A percentile compares a stretch with the other conserved stretches of the same genome.
Conservation (phyloP, 1,140 invertebrate genomes). For the Magallana gigas region DNA sequence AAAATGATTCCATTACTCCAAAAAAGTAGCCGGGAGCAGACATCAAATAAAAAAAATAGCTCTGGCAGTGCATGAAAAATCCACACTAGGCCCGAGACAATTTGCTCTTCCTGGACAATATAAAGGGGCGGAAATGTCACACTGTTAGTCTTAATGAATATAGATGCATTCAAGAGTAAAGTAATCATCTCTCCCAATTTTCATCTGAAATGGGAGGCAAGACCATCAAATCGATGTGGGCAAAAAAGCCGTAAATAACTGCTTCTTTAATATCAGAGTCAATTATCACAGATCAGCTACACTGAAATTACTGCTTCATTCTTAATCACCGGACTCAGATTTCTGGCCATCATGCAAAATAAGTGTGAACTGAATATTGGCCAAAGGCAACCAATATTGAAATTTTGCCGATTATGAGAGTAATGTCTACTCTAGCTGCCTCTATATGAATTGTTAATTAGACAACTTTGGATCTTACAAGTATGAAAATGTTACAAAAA, state of each 20-base stretch:
- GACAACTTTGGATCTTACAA: too few species aligned
- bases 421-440: too few species aligned
- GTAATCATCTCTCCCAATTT: slow-evolving; percentile 3
- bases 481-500: too few species aligned
- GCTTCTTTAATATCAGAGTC: slow-evolving; percentile 14
- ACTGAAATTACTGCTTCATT: neutral
- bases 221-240: neutral
- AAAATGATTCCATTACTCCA: neutral
- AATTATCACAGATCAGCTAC: neutral
- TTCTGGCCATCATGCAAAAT: too few species aligned
- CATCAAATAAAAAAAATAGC: neutral
- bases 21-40: neutral
- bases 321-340: neutral
- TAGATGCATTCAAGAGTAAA: neutral
- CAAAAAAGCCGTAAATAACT: neutral
- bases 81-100: neutral
- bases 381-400: too few species aligned
- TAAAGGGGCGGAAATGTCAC: neutral
- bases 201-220: neutral
- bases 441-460: too few species aligned
- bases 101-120: neutral
- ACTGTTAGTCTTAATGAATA: neutral
- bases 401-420: too few species aligned
- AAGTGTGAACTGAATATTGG: too few species aligned
- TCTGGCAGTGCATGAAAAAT: neutral